Evolutionary conservation across 2,888 invertebrate species (phyloP), one percentile per base, ranked within the genome.

Genomic region (Epirrhoe tristata): DNA sequence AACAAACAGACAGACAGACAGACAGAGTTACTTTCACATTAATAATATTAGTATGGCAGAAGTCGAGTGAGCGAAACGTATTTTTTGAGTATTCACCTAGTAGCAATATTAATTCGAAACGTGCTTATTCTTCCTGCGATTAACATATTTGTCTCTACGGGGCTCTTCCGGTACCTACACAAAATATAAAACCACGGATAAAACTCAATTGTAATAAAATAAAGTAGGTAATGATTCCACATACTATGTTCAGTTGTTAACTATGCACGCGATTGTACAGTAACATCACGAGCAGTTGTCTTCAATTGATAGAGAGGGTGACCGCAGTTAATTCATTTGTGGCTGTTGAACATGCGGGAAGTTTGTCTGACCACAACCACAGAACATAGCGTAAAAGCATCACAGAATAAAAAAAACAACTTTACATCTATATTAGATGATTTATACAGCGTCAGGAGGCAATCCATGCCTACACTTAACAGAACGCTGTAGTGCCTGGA

Each of bases 221-320:
- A 48, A 6, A 14, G 16, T n/a, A n/a, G n/a, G 10, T 16, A 16
- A 16, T 48, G 5, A 16, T 12, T 12, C 12, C 5, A 12, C 12
- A 10, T 24, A n/a, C 10, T 3, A 24, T 32, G 14, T 59, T 50
- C 31, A n/a, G 12, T 55, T 58, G 17, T 17, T 10, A 36, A 56
- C 64, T 71, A 63, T 81, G 69, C 78, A 32, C 5, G 14, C 31
- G 79, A 80, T 60, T 84, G 86, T 92, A 90, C 86, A 58, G 72
- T 80, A 55, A 78, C 77, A 83, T 83, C 79, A 77, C 76, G 78
- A 84, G 76, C 88, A 85, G 89, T 88, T 86, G 85, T 88, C 85
- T 90, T 87, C 91, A 91, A 93, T 93, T 93, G 91, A 81, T 76
- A 72, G 81, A 88, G 88, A 88, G 91, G 90, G 91, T 86, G 88